These are phyloP conservation scores for Vulpes lagopus DNA, from an alignment of 2,113 vertebrate genomes.

Conservation along the genomic window DNA sequence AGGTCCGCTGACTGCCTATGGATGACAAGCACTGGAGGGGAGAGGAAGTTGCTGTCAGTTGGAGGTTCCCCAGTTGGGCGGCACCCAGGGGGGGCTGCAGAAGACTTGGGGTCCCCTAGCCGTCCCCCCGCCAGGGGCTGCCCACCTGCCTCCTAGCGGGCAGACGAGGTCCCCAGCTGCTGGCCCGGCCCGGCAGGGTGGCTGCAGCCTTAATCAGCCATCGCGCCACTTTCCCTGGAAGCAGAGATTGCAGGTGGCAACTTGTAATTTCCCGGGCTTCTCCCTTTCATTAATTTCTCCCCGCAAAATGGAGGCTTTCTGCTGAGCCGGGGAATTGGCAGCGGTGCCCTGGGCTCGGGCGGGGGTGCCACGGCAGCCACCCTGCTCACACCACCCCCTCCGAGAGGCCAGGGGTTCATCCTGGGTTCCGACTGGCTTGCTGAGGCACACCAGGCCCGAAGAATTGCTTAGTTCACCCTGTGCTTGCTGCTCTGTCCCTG, in stretches of 20 bases:
- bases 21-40: neutral
- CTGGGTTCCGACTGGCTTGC: neutral
- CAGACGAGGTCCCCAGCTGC: slow-evolving; percentile 52
- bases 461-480: slow-evolving; percentile 38
- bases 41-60: neutral
- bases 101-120: neutral
- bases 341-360: neutral
- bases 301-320: slow-evolving; percentile 83
- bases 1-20: neutral
- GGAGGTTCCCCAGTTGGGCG: neutral
- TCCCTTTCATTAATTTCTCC: slow-evolving; percentile 84
- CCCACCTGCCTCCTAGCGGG: slow-evolving; percentile 71
- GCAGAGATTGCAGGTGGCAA: slow-evolving; percentile 82
- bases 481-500: neutral
- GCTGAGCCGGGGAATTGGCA: slow-evolving; percentile 72
- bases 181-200: slow-evolving; percentile 60
- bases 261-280: slow-evolving; percentile 82
- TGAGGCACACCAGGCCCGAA: neutral
- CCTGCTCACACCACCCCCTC: neutral
- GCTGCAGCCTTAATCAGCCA: slow-evolving; percentile 68
- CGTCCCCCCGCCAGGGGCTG: neutral
- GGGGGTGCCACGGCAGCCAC: neutral
- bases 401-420: slow-evolving; percentile 52
- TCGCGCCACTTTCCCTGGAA: slow-evolving; percentile 58
- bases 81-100: neutral